A percentile compares a stretch with the other conserved stretches of the same genome.
These are phyloP conservation scores for Pseudochirops corinnae DNA, from an alignment of 2,797 vertebrate genomes.

Conservation along the genomic window DNA sequence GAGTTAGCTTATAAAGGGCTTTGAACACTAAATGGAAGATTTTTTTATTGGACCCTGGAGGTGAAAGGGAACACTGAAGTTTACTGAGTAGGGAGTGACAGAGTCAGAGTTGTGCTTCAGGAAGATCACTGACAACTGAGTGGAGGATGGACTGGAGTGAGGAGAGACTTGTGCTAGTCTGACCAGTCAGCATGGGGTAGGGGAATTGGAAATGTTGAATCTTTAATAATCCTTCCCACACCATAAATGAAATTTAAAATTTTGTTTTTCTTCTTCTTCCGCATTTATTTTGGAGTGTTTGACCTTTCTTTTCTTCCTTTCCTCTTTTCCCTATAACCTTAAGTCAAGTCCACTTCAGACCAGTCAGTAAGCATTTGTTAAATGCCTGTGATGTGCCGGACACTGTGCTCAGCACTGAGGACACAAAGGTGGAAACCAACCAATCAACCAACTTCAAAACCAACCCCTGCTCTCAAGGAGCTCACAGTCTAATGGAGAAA, in stretches of 20 bases:
- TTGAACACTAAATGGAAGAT: neutral
- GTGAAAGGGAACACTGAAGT: neutral
- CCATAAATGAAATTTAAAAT: neutral
- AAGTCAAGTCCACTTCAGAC: too few species aligned
- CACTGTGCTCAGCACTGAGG: neutral
- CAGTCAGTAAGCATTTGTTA: neutral
- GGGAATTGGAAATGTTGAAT: neutral
- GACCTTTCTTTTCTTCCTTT: neutral
- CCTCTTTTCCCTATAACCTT: neutral
- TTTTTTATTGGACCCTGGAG: neutral
- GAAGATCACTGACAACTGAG: neutral
- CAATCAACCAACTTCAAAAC: neutral
- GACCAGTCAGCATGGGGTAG: neutral
- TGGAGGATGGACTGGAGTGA: neutral
- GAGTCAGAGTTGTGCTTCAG: neutral
- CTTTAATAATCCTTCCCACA: neutral
- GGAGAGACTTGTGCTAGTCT: neutral
- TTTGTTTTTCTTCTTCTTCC: neutral
- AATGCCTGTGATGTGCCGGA: too few species aligned
- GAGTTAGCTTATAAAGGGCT: neutral
- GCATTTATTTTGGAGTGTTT: neutral
- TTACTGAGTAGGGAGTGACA: neutral
- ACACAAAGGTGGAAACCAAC: neutral
- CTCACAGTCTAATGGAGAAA: neutral
- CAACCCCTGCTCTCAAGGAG: neutral